Evolutionary conservation across 1,140 invertebrate species (phyloP).

Genomic region (Anagrus nilaparvatae): DNA sequence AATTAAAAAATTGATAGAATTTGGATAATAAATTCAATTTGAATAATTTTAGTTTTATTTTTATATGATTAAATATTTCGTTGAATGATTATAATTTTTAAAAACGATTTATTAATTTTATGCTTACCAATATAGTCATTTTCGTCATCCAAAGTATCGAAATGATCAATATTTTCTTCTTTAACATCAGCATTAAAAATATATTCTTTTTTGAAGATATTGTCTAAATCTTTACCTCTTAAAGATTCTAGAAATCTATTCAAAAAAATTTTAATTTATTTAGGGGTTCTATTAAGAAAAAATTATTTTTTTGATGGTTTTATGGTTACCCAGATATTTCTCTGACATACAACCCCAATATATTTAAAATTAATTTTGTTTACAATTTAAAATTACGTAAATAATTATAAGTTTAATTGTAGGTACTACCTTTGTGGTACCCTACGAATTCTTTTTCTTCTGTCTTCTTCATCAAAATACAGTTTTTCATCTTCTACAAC

Average conservation of each 20-base stretch:
- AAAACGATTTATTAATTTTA: conserved; percentile 52
- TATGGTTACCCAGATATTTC: conserved; percentile 2
- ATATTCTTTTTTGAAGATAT: conserved; percentile 61
- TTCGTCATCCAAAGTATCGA: conserved; percentile 49
- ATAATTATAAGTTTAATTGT: not conserved
- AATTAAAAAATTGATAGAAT: too few species aligned
- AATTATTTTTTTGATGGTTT: not conserved
- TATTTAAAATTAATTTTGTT: not conserved
- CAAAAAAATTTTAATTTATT: conserved; percentile 14
- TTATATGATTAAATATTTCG: too few species aligned
- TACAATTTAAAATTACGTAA: not conserved
- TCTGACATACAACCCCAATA: not conserved
- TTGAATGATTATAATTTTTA: too few species aligned
- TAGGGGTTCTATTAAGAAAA: too few species aligned
- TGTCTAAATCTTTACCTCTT: conserved; percentile 63
- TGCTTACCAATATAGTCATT: too few species aligned
- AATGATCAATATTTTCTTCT: conserved; percentile 53
- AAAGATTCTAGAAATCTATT: conserved; percentile 53
- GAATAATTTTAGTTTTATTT: too few species aligned
- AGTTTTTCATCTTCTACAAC: conserved; percentile 39
- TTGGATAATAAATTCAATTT: too few species aligned
- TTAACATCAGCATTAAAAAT: conserved; percentile 49
- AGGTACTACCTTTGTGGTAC: conserved; percentile 44
- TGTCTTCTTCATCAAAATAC: conserved; percentile 43
- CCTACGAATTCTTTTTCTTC: conserved; percentile 48